These are phyloP conservation scores for Ophthalmolycus amberensis DNA, from an alignment of 2,113 vertebrate species.

Conservation along the genomic window DNA sequence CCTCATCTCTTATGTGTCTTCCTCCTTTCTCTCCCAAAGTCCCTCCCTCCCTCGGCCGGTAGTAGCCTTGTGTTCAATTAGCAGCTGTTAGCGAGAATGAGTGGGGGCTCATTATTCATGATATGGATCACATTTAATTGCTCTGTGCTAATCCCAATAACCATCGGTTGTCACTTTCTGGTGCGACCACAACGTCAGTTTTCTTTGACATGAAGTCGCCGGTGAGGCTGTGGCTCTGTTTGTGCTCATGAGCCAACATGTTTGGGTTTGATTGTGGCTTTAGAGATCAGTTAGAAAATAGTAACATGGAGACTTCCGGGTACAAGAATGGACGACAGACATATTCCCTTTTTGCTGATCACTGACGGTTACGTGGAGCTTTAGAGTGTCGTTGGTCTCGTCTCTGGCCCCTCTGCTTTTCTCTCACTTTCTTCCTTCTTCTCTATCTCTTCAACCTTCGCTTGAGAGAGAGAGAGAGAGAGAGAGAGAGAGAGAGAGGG, in stretches of 20 bases:
- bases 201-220: conserved; percentile 41
- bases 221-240: conserved; percentile 13
- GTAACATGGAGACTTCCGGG: conserved; percentile 5
- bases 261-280: conserved; percentile 6
- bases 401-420: neutral
- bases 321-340: conserved; percentile 6
- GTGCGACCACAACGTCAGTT: conserved; percentile 13
- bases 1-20: neutral
- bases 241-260: conserved; percentile 1
- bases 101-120: conserved; percentile 71
- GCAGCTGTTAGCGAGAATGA: conserved; percentile 75
- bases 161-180: conserved; percentile 63
- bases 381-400: conserved; percentile 10
- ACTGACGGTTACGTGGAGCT: conserved; percentile 16
- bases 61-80: conserved; percentile 58
- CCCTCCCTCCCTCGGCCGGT: conserved; percentile 28
- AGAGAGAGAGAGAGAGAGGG: neutral
- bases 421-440: neutral
- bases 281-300: conserved; percentile 4
- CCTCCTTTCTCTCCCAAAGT: neutral
- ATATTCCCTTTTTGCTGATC: conserved; percentile 18
- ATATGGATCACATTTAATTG: conserved; percentile 77
- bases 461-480: neutral
- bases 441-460: conserved; percentile 6
- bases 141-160: conserved; percentile 75